phyloP scores from a whole-genome alignment of 1,140 invertebrate species.

The Drosophila cardini region DNA sequence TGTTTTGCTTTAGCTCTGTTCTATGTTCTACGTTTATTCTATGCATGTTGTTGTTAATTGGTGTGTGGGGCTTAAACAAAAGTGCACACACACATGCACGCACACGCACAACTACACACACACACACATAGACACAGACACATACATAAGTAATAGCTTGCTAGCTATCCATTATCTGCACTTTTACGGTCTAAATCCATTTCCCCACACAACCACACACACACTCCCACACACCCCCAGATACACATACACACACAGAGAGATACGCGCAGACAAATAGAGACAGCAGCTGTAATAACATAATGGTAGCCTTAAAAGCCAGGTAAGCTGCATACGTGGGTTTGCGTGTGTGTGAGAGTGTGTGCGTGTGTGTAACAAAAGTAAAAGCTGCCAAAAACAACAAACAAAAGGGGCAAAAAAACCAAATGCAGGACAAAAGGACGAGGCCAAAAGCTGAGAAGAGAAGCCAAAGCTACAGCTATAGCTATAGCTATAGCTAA shows the following conservation, averaged over 20 bases:
- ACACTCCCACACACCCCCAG: background rate
- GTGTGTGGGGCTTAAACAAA: slow-evolving; percentile 12
- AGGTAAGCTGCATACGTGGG: slow-evolving; percentile 47
- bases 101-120: slow-evolving; percentile 1
- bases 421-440: slow-evolving; percentile 23
- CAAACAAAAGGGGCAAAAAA: slow-evolving; percentile 41
- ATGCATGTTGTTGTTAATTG: slow-evolving; percentile 26
- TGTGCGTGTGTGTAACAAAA: slow-evolving; percentile 46
- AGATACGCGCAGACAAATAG: slow-evolving; percentile 6
- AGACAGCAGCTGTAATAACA: slow-evolving; percentile 74
- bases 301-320: slow-evolving; percentile 75
- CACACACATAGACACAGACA: slow-evolving; percentile 1
- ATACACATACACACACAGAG: background rate
- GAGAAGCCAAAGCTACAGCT: background rate
- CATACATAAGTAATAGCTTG: background rate
- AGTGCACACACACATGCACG: slow-evolving; percentile 15
- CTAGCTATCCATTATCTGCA: slow-evolving; percentile 67
- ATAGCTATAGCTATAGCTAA: background rate
- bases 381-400: slow-evolving; percentile 58
- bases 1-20: slow-evolving; percentile 2
- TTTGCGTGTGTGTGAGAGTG: slow-evolving; percentile 5
- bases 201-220: slow-evolving; percentile 48
- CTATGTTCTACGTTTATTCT: background rate
- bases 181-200: slow-evolving; percentile 81
- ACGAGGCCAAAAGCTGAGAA: slow-evolving; percentile 24